Evolutionary conservation across 2,888 invertebrate genomes (phyloP).

Genomic region (Spodoptera littoralis): DNA sequence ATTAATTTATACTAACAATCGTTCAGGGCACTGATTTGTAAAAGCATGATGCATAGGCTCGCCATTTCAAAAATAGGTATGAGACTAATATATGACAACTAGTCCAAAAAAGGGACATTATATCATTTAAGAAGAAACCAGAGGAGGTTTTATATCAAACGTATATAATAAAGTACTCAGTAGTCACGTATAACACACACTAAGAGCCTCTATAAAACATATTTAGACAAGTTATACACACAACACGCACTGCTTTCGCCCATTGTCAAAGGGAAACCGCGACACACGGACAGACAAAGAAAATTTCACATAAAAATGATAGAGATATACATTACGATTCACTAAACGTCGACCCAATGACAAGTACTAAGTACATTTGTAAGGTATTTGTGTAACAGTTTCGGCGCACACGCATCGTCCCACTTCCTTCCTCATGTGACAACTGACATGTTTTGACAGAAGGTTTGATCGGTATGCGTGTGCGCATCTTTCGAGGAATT

Average conservation of each 20-base stretch:
- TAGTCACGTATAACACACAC: neutral
- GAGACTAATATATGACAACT: no score
- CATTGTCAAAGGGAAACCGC: conserved; percentile 35
- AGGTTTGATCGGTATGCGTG: conserved; percentile 22
- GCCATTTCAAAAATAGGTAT: no score
- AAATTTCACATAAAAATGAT: conserved; percentile 39
- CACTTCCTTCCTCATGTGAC: conserved; percentile 42
- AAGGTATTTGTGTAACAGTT: conserved; percentile 39
- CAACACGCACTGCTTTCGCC: conserved; percentile 23
- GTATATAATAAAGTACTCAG: neutral
- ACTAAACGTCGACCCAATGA: conserved; percentile 34
- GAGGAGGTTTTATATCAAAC: neutral
- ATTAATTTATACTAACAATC: no score
- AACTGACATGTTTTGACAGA: conserved; percentile 21
- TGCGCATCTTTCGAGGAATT: conserved; percentile 1
- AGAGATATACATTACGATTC: conserved; percentile 37
- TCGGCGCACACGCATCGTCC: conserved; percentile 48
- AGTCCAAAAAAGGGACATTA: no score
- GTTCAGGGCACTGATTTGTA: no score
- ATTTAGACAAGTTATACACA: neutral
- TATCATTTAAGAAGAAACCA: no score
- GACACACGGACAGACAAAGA: conserved; percentile 14
- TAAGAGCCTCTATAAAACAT: conserved; percentile 10
- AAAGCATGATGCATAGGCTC: no score
- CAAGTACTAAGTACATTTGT: conserved; percentile 36